Conservation (phyloP, 2,797 vertebrate species). For the Hipposideros larvatus region DNA sequence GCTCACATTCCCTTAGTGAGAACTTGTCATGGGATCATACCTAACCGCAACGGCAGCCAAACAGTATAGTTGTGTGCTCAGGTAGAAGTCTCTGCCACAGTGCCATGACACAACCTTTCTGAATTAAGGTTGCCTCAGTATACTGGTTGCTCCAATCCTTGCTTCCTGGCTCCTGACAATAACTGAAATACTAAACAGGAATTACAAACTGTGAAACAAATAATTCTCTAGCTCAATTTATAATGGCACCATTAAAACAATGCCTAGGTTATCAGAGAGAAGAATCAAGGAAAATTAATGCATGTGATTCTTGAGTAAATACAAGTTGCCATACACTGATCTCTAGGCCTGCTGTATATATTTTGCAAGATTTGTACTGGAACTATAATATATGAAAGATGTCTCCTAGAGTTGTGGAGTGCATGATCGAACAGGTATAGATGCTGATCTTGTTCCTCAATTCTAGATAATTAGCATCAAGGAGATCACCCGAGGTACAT, state of each 20-base stretch:
- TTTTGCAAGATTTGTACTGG: not conserved
- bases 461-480: not conserved
- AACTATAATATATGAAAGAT: not conserved
- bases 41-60: not conserved
- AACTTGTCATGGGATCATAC: not conserved
- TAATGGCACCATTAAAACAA: not conserved
- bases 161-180: not conserved
- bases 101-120: not conserved
- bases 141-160: not conserved
- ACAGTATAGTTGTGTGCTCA: not conserved
- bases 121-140: not conserved
- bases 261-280: not conserved
- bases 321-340: not conserved
- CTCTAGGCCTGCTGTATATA: not conserved
- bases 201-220: constrained; percentile 11
- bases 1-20: not conserved
- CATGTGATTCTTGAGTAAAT: not conserved
- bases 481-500: not conserved
- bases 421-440: not conserved
- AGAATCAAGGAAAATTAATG: constrained; percentile 9
- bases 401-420: not conserved
- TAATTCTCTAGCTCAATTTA: not conserved
- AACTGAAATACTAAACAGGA: not conserved
- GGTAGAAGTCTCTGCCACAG: not conserved
- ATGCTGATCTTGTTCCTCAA: not conserved